phyloP scores from a whole-genome alignment of 2,113 vertebrate species.

The Lepidothrix coronata region DNA sequence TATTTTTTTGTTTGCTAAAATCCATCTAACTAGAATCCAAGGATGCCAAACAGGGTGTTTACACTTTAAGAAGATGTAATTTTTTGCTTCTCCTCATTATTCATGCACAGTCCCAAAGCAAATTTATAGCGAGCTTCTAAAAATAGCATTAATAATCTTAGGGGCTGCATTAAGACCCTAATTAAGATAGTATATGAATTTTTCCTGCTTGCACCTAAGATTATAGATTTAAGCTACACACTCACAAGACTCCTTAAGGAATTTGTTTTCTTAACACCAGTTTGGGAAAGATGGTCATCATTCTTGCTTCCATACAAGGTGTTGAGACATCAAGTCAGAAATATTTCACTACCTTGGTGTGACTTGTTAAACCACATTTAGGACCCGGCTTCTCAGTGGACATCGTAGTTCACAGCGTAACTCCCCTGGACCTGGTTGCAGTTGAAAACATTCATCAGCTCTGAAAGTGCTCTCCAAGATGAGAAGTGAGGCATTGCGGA shows the following conservation, averaged over 20 bases:
- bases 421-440: neutral
- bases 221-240: neutral
- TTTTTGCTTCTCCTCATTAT: conserved; percentile 9
- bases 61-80: neutral
- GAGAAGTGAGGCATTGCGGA: neutral
- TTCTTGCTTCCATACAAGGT: neutral
- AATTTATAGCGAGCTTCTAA: conserved; percentile 17
- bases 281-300: neutral
- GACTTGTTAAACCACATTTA: neutral
- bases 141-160: conserved; percentile 47
- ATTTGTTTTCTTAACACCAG: neutral
- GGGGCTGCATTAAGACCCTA: conserved; percentile 9
- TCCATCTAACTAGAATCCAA: neutral
- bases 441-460: neutral
- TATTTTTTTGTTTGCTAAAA: neutral
- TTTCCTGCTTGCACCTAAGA: neutral
- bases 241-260: neutral
- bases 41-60: neutral
- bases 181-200: conserved; percentile 9
- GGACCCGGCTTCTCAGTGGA: neutral
- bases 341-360: neutral
- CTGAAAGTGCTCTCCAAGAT: neutral
- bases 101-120: conserved; percentile 8
- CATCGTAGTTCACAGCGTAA: fast-evolving
- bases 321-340: neutral